Evolutionary conservation across 2,797 vertebrate species (phyloP), one percentile per base, ranked within the genome.

Genomic region (Acanthiza pusilla): DNA sequence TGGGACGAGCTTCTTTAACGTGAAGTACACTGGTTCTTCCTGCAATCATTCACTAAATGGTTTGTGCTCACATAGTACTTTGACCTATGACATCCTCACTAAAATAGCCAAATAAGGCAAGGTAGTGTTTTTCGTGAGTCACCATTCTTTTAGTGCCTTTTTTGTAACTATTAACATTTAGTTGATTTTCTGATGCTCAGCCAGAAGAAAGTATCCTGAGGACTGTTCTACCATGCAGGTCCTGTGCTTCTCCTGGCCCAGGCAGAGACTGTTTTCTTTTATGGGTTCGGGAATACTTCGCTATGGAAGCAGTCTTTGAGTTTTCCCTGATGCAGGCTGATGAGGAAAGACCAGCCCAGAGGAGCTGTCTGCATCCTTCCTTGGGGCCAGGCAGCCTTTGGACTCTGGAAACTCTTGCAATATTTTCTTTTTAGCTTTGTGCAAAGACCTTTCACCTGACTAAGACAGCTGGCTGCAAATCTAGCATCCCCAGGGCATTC

Each of bases 391-490:
- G 67, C 63, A 90, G 85, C 89, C 96, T 95, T 87, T 95, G 91
- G 90, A 90, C 89, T 43, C 50, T n/a, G 82, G 80, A 68, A 91
- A 65, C 88, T 87, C 89, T 71, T 95, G 94, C 95, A 96, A 77
- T 94, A 88, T 97, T 95, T 96, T 97, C 80, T 89, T 94, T 94
- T 91, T 94, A 90, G 85, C 63, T 89, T 94, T 91, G 88, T 85
- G 83, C 85, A 74, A 94, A 91, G 96, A 96, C 95, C 91, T 94
- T 96, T 96, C 91, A 93, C 96, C 83, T 74, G 74, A 36, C 74
- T 85, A 74, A 75, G 91, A 82, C 67, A 87, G 71, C 74, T 53
- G 63, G 67, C 3, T 23, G 77, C 91, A 96, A 92, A 95, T 94
- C 63, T 63, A 93, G 88, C 83, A 94, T 95, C 91, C 68, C 57